Evolutionary conservation across 2,888 invertebrate species (phyloP).

Genomic region (Drosophila neonasuta): DNA sequence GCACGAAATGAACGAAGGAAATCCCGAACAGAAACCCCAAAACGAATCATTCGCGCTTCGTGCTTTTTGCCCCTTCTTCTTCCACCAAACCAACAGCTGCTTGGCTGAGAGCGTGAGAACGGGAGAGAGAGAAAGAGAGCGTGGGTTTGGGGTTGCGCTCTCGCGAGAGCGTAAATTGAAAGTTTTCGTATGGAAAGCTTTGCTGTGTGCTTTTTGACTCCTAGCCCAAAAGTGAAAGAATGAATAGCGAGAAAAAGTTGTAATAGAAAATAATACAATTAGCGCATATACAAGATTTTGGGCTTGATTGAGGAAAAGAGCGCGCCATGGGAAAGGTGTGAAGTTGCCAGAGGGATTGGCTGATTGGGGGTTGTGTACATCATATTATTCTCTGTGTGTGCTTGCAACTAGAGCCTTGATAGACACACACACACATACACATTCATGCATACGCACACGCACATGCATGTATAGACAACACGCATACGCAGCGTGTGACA

Average conservation of each 20-base stretch:
- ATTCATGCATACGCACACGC: background rate
- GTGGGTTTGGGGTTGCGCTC: slow-evolving; percentile 10
- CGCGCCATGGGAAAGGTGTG: background rate
- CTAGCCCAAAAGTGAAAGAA: slow-evolving; percentile 11
- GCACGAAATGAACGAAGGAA: slow-evolving; percentile 47
- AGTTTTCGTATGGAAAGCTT: slow-evolving; percentile 36
- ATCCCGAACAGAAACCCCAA: slow-evolving; percentile 1
- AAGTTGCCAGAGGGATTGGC: background rate
- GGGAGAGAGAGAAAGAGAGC: slow-evolving; percentile 2
- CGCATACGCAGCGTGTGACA: slow-evolving; percentile 56
- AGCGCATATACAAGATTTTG: slow-evolving; percentile 48
- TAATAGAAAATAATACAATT: slow-evolving; percentile 59
- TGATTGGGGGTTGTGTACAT: slow-evolving; percentile 6
- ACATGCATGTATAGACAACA: slow-evolving; percentile 15
- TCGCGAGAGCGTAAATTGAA: slow-evolving; percentile 12
- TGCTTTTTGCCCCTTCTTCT: slow-evolving; percentile 16
- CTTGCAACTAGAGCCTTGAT: slow-evolving; percentile 43
- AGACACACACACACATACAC: slow-evolving; percentile 15
- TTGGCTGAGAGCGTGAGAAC: slow-evolving; percentile 2
- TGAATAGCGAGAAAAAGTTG: slow-evolving; percentile 35
- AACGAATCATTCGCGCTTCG: slow-evolving; percentile 10
- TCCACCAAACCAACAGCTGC: slow-evolving; percentile 27
- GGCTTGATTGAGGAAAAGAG: slow-evolving; percentile 22
- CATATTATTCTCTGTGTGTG: slow-evolving; percentile 1
- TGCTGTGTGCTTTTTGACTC: slow-evolving; percentile 48